phyloP scores from a whole-genome alignment of 2,888 invertebrate species.

The Phasia obesa region DNA sequence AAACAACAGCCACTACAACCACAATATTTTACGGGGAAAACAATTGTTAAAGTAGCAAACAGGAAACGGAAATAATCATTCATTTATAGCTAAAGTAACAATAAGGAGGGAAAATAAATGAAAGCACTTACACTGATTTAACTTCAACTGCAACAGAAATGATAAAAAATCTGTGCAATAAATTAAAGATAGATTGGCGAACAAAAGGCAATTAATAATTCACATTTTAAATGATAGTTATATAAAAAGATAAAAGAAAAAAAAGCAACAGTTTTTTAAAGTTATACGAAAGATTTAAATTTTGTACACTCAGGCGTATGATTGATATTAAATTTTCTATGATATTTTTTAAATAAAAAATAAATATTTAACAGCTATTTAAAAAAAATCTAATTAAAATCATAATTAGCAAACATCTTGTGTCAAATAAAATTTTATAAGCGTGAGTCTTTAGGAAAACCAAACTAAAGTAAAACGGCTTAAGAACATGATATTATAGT shows the following conservation, averaged over 20 bases:
- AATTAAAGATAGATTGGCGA: neutral
- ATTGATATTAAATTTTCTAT: conserved; percentile 2
- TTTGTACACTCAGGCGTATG: conserved; percentile 8
- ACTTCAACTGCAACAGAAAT: neutral
- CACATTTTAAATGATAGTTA: too few species aligned
- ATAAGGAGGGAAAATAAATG: conserved; percentile 45
- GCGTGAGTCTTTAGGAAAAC: too few species aligned
- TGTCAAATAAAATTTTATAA: too few species aligned
- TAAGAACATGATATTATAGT: too few species aligned
- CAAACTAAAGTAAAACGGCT: too few species aligned
- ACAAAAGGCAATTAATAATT: neutral
- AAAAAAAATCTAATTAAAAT: neutral
- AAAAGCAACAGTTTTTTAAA: too few species aligned
- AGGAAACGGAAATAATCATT: conserved; percentile 62
- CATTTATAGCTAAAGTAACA: conserved; percentile 49
- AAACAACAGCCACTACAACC: neutral
- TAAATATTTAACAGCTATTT: neutral
- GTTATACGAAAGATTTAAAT: too few species aligned
- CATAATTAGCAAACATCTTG: neutral
- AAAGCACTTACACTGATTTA: conserved; percentile 31
- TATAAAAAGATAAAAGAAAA: too few species aligned
- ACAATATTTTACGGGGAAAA: conserved; percentile 30
- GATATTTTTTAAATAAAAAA: neutral
- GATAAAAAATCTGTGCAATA: neutral
- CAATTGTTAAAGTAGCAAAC: conserved; percentile 49